Evolutionary conservation across 2,797 vertebrate species (phyloP), one percentile per base, ranked within the genome.

Genomic region (Gallirallus australis): DNA sequence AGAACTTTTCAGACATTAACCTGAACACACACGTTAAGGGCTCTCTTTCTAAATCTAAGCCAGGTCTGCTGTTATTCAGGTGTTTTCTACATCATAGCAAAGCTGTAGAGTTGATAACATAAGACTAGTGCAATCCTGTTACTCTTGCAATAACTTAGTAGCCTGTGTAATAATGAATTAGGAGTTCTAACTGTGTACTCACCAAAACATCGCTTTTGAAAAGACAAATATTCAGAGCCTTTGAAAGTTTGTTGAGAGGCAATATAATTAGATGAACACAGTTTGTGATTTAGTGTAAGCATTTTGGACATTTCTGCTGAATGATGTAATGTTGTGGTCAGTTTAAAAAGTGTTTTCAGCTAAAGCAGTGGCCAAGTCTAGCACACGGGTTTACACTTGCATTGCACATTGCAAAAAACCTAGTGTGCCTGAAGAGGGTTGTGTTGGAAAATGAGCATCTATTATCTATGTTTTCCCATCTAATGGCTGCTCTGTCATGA

Each of bases 271-370:
- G 65, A 35, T 52, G 81, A 65, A 42, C 35, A 39, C n/a, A 25
- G 28, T 76, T 47, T 40, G 39, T 93, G 45, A 33, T 93, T 92
- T 83, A 40, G 65, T 92, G 86, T 66, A 50, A 92, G 76, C 24
- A 21, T 80, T 88, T 69, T 7, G 6, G 73, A 87, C 50, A 69
- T 91, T 95, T 97, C 92, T 93, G 71, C 70, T 86, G 65, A 86
- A 73, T 69, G 31, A n/a, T 80, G 39, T 73, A 33, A 33, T 69
- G 52, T 17, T 63, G 18, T 40, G 66, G 11, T 16, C 23, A 57
- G 37, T 11, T 80, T 23, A 28, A 81, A 31, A 53, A 37, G 21
- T 25, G 33, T 42, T 83, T 90, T 52, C 48, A 28, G 47, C 42
- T 90, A 63, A 91, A 94, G 57, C 73, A 94, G 61, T 61, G 68